Evolutionary conservation across 2,113 vertebrate genomes (phyloP).

Genomic region (Heliornis fulica): DNA sequence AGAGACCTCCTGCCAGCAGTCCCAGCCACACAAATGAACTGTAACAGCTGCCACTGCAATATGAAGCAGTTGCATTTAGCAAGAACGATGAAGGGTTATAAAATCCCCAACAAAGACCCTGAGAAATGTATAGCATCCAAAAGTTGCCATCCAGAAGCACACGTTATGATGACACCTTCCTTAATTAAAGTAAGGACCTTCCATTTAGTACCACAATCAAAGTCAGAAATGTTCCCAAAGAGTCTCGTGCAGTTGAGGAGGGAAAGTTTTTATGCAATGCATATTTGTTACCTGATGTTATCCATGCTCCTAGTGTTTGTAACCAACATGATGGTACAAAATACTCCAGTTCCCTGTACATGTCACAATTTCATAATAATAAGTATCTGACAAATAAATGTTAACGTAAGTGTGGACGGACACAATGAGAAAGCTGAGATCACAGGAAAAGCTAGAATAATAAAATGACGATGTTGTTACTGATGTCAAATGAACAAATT

Average conservation of each 20-base stretch:
- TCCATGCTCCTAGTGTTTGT: background rate
- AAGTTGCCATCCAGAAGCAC: background rate
- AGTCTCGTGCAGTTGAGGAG: accelerated
- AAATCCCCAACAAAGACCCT: conserved; percentile 14
- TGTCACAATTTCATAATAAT: background rate
- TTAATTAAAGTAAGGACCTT: conserved; percentile 24
- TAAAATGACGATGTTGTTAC: background rate
- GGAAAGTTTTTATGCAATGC: background rate
- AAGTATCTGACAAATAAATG: background rate
- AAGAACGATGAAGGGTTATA: conserved; percentile 16
- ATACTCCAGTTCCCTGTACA: background rate
- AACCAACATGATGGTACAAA: background rate
- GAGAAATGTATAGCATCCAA: conserved; percentile 29
- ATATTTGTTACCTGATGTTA: background rate
- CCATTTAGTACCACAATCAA: background rate
- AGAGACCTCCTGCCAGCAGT: background rate
- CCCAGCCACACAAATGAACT: accelerated
- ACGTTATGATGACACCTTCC: background rate
- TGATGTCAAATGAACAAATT: background rate
- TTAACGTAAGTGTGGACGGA: background rate
- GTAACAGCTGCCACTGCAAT: conserved; percentile 39
- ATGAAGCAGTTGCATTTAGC: background rate
- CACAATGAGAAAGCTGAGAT: background rate
- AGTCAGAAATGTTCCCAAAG: background rate
- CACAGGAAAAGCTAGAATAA: background rate